phyloP scores from a whole-genome alignment of 2,113 vertebrate genomes.

The Gracilinanus agilis region DNA sequence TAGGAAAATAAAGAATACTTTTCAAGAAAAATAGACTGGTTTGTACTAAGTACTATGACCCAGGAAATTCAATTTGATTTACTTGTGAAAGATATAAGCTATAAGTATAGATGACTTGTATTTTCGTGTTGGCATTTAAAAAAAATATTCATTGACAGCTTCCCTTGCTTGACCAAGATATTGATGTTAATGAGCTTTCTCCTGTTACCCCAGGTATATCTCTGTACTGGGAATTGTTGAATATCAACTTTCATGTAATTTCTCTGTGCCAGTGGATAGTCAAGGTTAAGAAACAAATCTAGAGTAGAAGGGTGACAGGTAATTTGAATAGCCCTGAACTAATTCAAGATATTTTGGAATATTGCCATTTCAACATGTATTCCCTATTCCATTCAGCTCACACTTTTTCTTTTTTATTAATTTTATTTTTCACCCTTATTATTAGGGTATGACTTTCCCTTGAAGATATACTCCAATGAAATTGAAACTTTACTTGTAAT shows the following conservation, averaged over 20 bases:
- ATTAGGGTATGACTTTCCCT: background rate
- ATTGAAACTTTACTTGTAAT: background rate
- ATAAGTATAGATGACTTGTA: background rate
- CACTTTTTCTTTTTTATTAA: background rate
- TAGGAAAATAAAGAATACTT: conserved; percentile 8
- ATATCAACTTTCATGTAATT: background rate
- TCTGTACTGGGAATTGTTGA: conserved; percentile 37
- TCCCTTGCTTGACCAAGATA: background rate
- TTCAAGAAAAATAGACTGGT: conserved; percentile 29
- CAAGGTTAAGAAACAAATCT: conserved; percentile 20
- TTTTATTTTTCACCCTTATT: background rate
- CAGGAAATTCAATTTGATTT: background rate
- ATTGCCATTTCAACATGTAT: background rate
- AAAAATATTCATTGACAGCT: background rate
- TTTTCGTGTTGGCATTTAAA: background rate
- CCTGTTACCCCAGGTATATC: conserved; percentile 13
- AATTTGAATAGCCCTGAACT: conserved; percentile 47
- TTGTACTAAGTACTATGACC: background rate
- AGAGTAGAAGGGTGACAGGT: conserved; percentile 42
- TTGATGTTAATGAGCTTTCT: background rate
- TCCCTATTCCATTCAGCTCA: background rate
- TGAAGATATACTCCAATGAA: background rate
- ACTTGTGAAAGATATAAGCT: background rate
- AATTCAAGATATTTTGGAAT: conserved; percentile 4
- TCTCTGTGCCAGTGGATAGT: conserved; percentile 30